A percentile compares a stretch with the other conserved stretches of the same genome.
Conservation (phyloP, 2,113 vertebrate species). For the Melanotaenia duboulayi region DNA sequence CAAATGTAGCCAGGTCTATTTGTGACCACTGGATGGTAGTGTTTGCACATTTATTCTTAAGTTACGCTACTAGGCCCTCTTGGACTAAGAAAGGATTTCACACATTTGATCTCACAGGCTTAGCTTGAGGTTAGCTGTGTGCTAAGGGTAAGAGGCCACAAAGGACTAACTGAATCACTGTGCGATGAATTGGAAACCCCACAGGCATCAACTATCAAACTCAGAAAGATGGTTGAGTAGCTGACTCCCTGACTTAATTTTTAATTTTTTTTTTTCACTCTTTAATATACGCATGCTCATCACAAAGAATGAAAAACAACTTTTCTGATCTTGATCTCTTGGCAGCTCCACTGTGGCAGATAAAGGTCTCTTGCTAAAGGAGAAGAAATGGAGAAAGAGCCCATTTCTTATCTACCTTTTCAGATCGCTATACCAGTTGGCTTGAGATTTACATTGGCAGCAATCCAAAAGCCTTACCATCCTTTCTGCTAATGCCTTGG, state of each 20-base stretch:
- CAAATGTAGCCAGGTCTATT: neutral
- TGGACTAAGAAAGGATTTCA: slow-evolving; percentile 15
- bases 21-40: slow-evolving; percentile 69
- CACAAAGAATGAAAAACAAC: slow-evolving; percentile 14
- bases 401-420: slow-evolving; percentile 28
- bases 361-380: slow-evolving; percentile 18
- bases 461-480: slow-evolving; percentile 19
- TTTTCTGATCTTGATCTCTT: slow-evolving; percentile 11
- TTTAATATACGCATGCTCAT: neutral
- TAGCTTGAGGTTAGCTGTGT: slow-evolving; percentile 20
- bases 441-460: slow-evolving; percentile 37
- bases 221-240: slow-evolving; percentile 42
- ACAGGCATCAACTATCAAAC: slow-evolving; percentile 17
- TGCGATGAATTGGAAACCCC: slow-evolving; percentile 36
- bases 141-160: slow-evolving; percentile 36
- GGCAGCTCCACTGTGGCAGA: neutral
- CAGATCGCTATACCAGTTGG: neutral
- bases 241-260: slow-evolving; percentile 17
- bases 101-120: slow-evolving; percentile 23
- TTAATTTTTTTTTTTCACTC: neutral
- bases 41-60: slow-evolving; percentile 29
- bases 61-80: neutral
- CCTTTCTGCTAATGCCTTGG: slow-evolving; percentile 6
- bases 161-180: slow-evolving; percentile 26
- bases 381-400: slow-evolving; percentile 6